Evolutionary conservation across 2,113 vertebrate genomes (phyloP), one percentile per base, ranked within the genome.

Genomic region (Argyrosomus japonicus): DNA sequence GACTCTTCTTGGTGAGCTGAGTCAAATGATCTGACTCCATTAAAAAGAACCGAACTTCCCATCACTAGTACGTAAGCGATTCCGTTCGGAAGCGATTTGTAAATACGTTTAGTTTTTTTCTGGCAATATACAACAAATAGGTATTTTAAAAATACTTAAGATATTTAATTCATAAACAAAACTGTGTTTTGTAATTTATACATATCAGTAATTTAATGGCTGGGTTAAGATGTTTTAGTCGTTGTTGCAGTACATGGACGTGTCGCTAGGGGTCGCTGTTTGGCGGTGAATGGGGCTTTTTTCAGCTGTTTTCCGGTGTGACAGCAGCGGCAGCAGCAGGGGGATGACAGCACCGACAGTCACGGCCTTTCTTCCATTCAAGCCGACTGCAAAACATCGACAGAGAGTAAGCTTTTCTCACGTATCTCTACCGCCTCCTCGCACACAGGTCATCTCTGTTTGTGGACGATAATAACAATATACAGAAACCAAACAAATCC

Each of bases 341-440:
- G 76, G 84, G 75, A 89, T 85, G 89, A 93, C 68, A 91, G 74
- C 86, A 87, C 63, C 61, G 67, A 19, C 53, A 36, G 29, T 47
- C 23, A 64, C 81, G 87, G 84, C 88, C 86, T 77, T 73, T 71
- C 56, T 70, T 65, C 50, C 32, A 62, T 85, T 47, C 61, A 72
- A 62, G 25, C 65, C 53, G 61, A 62, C 47, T 21, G n/a, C 53
- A 51, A 61, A 83, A 86, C 75, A 85, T 68, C 79, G 64, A 81
- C 25, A 17, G 71, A 82, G 91, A 93, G 93, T 94, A 90, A 88
- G 92, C 0, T 61, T 71, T 40, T 2, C 19, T 13, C 18, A 4
- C 27, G 10, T n/a, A 62, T 58, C 21, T 7, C 19, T 0, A 0
- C 0, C 18, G 21, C 12, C 0, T 47, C 23, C 4, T 54, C 13